phyloP scores from a whole-genome alignment of 2,888 invertebrate genomes.

The Tiliacea aurago region DNA sequence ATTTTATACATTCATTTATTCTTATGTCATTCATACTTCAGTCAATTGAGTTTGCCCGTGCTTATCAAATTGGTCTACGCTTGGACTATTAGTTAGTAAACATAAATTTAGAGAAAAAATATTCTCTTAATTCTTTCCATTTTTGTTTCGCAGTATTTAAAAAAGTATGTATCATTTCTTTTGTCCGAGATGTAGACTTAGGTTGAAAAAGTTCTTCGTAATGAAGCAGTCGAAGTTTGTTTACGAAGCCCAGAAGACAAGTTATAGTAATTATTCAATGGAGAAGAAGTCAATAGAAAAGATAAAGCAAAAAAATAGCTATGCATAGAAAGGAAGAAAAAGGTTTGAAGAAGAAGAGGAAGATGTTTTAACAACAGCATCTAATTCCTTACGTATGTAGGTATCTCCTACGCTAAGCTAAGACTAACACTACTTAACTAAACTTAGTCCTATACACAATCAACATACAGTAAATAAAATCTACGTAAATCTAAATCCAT shows the following conservation, averaged over 20 bases:
- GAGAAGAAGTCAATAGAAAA: neutral
- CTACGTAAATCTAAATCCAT: slow-evolving; percentile 51
- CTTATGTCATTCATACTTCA: neutral
- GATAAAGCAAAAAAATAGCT: neutral
- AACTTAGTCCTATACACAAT: slow-evolving; percentile 61
- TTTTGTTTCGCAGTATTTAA: neutral
- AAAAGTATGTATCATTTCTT: neutral
- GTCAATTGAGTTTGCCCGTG: neutral
- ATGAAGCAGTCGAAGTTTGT: neutral
- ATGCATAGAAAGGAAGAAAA: slow-evolving; percentile 1
- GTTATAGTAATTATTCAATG: neutral
- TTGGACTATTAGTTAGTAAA: neutral
- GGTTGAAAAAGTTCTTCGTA: neutral
- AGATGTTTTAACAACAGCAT: slow-evolving; percentile 22
- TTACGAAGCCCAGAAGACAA: neutral
- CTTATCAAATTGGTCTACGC: neutral
- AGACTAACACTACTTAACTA: slow-evolving; percentile 48
- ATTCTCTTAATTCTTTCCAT: neutral
- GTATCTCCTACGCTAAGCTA: slow-evolving; percentile 62
- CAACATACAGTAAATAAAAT: slow-evolving; percentile 39
- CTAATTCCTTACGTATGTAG: slow-evolving; percentile 62
- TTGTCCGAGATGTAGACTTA: neutral
- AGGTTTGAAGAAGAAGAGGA: neutral
- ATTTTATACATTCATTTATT: neutral
- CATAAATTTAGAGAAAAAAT: neutral